Evolutionary conservation across 2,888 invertebrate species (phyloP).

Genomic region (Patella depressa): DNA sequence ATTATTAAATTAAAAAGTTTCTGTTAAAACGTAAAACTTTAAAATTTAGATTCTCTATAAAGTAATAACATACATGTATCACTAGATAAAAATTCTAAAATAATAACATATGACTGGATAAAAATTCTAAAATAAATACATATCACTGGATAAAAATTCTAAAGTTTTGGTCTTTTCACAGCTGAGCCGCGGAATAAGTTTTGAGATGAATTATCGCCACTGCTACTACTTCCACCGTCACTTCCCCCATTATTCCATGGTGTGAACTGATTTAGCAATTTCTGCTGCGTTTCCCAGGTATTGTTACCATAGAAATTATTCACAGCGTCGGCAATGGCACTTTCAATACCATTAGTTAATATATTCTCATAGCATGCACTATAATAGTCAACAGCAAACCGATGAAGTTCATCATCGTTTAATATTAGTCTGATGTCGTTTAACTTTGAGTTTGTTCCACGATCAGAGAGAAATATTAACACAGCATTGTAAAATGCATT

Average conservation of each 20-base stretch:
- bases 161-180: neutral
- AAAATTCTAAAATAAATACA: too few relatives aligned
- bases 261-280: too few relatives aligned
- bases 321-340: neutral
- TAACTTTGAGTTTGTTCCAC: neutral
- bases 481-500: slow-evolving; percentile 9
- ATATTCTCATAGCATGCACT: neutral
- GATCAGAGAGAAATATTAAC: neutral
- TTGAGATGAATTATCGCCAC: neutral
- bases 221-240: neutral
- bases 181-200: neutral
- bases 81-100: too few relatives aligned
- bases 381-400: neutral
- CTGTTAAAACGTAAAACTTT: too few relatives aligned
- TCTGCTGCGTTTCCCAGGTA: too few relatives aligned
- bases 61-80: too few relatives aligned
- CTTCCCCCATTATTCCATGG: neutral
- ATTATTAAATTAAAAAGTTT: too few relatives aligned
- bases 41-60: too few relatives aligned
- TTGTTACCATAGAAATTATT: neutral
- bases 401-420: neutral
- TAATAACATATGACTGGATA: too few relatives aligned
- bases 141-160: too few relatives aligned
- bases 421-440: neutral
- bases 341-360: neutral